Evolutionary conservation across 2,888 invertebrate genomes (phyloP), one percentile per base, ranked within the genome.

Genomic region (Campoplex nolae): DNA sequence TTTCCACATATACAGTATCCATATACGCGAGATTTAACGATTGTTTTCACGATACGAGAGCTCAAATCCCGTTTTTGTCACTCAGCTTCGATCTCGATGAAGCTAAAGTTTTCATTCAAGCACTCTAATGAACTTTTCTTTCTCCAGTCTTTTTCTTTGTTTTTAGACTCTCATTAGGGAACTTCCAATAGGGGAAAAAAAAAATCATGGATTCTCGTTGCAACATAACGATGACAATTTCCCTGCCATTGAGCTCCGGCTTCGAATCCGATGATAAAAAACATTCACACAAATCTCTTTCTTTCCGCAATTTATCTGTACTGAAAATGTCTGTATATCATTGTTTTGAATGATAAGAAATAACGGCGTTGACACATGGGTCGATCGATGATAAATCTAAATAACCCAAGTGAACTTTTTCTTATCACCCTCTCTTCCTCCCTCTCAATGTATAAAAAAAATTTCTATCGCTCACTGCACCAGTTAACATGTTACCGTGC

Each of bases 401-500:
- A 42, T 9, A 70, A 45, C 65, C 18, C 2, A 77, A 28, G 58
- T 70, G 42, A 75, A 80, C 75, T 70, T 56, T 75, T 68, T 28
- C 54, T 77, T 77, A 77, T 83, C 58, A 11, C 58, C 6, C 18
- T 51, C 18, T 51, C 4, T 51, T 51, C 51, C 51, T 51, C 65
- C 23, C 51, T 32, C 79, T 32, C 80, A 62, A 54, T 70, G 68
- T 71, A 45, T 28, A 38, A 74, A 35, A 58, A 13, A 70, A 73
- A 32, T 77, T n/a, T n/a, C 58, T 71, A 67, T 32, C 28, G 18
- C 45, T 67, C 54, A 51, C 45, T 85, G 67, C 58, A 74, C 68
- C 73, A 45, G 81, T 78, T 78, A 82, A 78, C 58, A 67, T 73
- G 77, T 79, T 77, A 77, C 28, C 77, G 77, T 58, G 81, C 85